phyloP scores from a whole-genome alignment of 2,113 vertebrate species.

The Amia ocellicauda region DNA sequence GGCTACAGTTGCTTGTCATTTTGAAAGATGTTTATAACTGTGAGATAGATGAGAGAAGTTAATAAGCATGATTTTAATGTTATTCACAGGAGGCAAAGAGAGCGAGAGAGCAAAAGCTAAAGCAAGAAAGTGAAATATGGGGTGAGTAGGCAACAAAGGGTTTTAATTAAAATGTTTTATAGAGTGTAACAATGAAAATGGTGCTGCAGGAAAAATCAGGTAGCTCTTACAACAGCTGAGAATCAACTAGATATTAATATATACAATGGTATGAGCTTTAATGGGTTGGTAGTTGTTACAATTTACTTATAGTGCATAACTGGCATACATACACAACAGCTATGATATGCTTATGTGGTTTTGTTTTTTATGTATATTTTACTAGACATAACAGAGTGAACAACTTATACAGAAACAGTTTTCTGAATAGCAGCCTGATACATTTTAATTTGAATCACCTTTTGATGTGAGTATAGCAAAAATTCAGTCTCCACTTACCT shows the following conservation, averaged over 20 bases:
- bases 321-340: no score
- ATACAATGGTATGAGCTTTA: constrained; percentile 33
- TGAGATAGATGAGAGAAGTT: constrained; percentile 45
- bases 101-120: constrained; percentile 16
- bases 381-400: no score
- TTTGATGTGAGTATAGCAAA: no score
- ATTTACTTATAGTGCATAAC: no score
- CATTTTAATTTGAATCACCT: no score
- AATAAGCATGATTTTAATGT: constrained; percentile 55
- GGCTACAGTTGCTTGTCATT: constrained; percentile 34
- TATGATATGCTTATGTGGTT: no score
- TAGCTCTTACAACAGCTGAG: constrained; percentile 33
- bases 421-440: no score
- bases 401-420: no score
- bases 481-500: no score
- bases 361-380: no score
- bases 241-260: no score
- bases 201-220: constrained; percentile 22
- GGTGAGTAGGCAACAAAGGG: constrained; percentile 36
- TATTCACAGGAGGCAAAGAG: constrained; percentile 41
- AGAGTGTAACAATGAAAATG: constrained; percentile 32
- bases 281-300: no score
- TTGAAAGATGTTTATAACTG: constrained; percentile 41
- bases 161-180: constrained; percentile 48
- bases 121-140: constrained; percentile 32